These are phyloP conservation scores for Altica lythri DNA, from an alignment of 2,888 invertebrate genomes.

Conservation along the genomic window DNA sequence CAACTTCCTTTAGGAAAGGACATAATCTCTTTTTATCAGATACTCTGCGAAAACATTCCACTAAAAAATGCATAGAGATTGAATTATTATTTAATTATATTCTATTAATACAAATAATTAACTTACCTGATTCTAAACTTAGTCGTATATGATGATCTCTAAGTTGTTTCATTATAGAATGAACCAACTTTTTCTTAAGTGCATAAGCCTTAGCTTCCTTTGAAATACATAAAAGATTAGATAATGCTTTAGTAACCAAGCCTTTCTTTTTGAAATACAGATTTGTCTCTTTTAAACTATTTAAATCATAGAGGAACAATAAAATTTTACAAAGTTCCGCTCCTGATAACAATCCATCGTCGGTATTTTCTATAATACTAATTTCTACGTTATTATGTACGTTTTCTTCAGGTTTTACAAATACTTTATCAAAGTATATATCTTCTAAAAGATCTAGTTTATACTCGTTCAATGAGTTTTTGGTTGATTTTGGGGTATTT, in stretches of 20 bases:
- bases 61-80: slow-evolving; percentile 24
- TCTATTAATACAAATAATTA: neutral
- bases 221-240: slow-evolving; percentile 58
- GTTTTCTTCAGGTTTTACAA: slow-evolving; percentile 20
- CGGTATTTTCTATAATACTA: slow-evolving; percentile 34
- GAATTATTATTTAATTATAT: neutral
- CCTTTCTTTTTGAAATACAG: slow-evolving; percentile 52
- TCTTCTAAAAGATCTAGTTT: slow-evolving; percentile 44
- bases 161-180: slow-evolving; percentile 53
- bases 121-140: slow-evolving; percentile 55
- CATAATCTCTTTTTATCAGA: slow-evolving; percentile 55
- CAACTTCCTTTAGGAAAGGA: slow-evolving; percentile 63
- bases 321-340: slow-evolving; percentile 58
- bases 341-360: slow-evolving; percentile 48
- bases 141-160: slow-evolving; percentile 58
- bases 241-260: slow-evolving; percentile 54
- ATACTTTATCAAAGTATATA: slow-evolving; percentile 44
- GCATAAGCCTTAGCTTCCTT: slow-evolving; percentile 58
- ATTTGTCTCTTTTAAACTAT: slow-evolving; percentile 50
- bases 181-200: slow-evolving; percentile 53
- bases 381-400: slow-evolving; percentile 34
- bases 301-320: slow-evolving; percentile 57
- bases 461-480: slow-evolving; percentile 21
- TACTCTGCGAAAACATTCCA: slow-evolving; percentile 55
- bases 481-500: slow-evolving; percentile 1